Percentiles rank a stretch among this genome's conserved stretches.
phyloP scores from a whole-genome alignment of 2,888 invertebrate species.

The Cantharis lateralis region DNA sequence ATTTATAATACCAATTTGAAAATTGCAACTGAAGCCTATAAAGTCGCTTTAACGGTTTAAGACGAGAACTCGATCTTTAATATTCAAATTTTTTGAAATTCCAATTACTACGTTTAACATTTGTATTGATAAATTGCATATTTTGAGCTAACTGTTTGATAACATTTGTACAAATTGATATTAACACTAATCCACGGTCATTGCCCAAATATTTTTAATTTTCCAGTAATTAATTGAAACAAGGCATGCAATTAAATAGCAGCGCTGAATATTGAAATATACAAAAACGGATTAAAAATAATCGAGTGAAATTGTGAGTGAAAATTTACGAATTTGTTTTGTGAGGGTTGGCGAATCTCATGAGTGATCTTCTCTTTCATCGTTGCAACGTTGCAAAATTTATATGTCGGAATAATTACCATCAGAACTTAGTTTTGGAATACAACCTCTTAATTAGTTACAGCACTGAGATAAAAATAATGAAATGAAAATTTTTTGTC shows the following conservation, averaged over 20 bases:
- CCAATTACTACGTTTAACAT: not conserved
- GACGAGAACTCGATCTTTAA: not conserved
- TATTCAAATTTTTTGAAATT: not conserved
- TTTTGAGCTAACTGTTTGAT: not conserved
- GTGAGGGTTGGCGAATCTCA: not conserved
- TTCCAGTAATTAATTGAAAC: not conserved
- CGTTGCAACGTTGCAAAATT: not conserved
- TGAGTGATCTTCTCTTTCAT: not conserved
- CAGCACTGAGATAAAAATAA: no score
- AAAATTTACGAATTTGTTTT: not conserved
- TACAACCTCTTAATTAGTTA: not conserved
- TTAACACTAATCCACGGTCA: no score
- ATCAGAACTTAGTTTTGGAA: not conserved
- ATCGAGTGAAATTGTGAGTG: not conserved
- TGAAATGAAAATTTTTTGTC: not conserved
- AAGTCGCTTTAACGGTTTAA: not conserved
- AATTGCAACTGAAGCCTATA: not conserved
- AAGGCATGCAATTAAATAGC: not conserved
- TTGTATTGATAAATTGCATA: not conserved
- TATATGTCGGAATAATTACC: not conserved
- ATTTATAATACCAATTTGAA: not conserved
- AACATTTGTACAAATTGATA: not conserved
- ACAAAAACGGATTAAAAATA: not conserved
- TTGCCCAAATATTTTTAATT: not conserved
- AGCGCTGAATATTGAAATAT: not conserved